Base-by-base conservation (phyloP, 35 echinoderm and acorn worm genomes). In the Heliocidaris erythrogramma region DNA sequence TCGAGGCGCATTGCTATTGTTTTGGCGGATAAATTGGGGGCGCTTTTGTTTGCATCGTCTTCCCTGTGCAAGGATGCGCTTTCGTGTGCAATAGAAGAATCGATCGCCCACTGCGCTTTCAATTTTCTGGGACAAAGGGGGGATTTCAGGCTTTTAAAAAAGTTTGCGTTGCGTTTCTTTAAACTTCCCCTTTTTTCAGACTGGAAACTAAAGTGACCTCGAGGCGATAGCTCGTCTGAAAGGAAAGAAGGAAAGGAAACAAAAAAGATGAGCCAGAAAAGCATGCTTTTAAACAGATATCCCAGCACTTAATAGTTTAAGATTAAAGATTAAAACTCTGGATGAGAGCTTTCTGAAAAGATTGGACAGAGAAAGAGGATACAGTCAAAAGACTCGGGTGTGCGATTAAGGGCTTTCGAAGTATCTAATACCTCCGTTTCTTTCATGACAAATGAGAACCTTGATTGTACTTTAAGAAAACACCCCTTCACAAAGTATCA, bases 21-120 rank as follows among this genome's bases (percentile, higher is more conserved):
- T 89, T 89, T 89, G 87, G 87, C 87, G 87, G 87, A 2, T 89
- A 48, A 89, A 48, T 48, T 89, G 87, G 47, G 87, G 47, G 87
- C 11, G 16, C 47, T 89, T 47, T 89, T 89, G 87, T 89, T 42
- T 12, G 87, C 47, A 48, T 32, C 87, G 87, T 89, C 87, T 89
- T 31, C 87, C 14, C 87, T 89, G 21, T 47, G 47, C 87, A 89
- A 48, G 31, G 31, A 47, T 9, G 5, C 87, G 87, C 47, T 89
- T 18, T 89, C 31, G 31, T 48, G 87, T 18, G 31, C 47, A 47
- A 48, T 12, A 89, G 47, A 89, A 32, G 87, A 32, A 48, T 47
- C 14, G 87, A 32, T 89, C 87, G 47, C 87, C 87, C 87, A 48
- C 87, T n/a, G 87, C 21, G 87, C 87, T 89, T 89, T 89, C 87